Evolutionary conservation across 1,140 invertebrate species (phyloP).

Genomic region (Nautilus pompilius): DNA sequence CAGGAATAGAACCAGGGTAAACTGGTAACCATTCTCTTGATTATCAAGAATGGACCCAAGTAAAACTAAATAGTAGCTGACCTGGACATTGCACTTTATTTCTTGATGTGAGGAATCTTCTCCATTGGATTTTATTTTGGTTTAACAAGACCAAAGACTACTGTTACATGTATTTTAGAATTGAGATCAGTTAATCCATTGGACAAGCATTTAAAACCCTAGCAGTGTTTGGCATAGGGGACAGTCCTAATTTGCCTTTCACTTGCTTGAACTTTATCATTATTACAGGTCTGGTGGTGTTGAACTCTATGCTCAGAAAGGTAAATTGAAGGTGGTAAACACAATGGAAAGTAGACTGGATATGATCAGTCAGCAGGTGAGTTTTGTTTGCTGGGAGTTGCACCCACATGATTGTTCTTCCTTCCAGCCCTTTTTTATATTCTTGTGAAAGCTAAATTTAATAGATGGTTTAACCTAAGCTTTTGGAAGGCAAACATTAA

Average conservation of each 20-base stretch:
- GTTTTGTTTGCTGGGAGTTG: not conserved
- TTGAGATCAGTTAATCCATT: too few species aligned
- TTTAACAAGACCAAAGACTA: not conserved
- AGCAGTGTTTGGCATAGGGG: too few species aligned
- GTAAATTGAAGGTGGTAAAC: slow-evolving; percentile 88
- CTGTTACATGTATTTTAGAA: not conserved
- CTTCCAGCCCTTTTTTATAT: not conserved
- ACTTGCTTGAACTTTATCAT: slow-evolving; percentile 15
- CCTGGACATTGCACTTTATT: too few species aligned
- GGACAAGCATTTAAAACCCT: not conserved
- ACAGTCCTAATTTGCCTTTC: too few species aligned
- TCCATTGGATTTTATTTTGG: too few species aligned
- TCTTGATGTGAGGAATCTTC: too few species aligned
- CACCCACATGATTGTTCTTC: not conserved
- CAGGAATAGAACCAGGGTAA: too few species aligned
- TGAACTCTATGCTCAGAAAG: slow-evolving; percentile 77
- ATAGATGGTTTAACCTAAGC: not conserved
- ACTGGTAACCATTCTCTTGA: too few species aligned
- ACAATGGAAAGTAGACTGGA: slow-evolving; percentile 93
- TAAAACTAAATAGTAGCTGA: too few species aligned
- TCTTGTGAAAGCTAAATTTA: not conserved
- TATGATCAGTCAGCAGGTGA: slow-evolving; percentile 82
- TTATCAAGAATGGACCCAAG: too few species aligned
- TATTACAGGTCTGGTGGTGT: slow-evolving; percentile 78
- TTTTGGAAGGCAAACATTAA: not conserved